Percentiles rank a stretch among this genome's conserved stretches.
Conservation (phyloP, 2,113 vertebrate species). For the Pachypanchax playfairii region DNA sequence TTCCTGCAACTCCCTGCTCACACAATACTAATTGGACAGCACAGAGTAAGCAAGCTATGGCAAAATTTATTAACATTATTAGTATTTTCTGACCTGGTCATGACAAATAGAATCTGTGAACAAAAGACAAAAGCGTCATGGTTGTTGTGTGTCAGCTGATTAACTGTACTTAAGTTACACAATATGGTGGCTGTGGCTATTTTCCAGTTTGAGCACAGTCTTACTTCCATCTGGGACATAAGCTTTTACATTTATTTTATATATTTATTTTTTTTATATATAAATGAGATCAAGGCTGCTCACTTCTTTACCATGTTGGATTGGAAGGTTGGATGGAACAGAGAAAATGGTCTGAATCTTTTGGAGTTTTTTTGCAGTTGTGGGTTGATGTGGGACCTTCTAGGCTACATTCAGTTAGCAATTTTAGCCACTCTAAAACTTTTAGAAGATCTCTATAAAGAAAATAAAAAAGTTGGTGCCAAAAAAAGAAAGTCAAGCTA, state of each 20-base stretch:
- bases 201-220: too few relatives aligned
- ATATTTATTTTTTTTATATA: too few relatives aligned
- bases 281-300: too few relatives aligned
- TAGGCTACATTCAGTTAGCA: background rate
- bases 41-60: slow-evolving; percentile 33
- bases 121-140: background rate
- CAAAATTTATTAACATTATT: slow-evolving; percentile 59
- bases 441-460: background rate
- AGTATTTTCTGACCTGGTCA: slow-evolving; percentile 8
- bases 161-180: background rate
- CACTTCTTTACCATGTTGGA: background rate
- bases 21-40: slow-evolving; percentile 65
- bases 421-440: background rate
- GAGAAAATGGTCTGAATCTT: too few relatives aligned
- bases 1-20: slow-evolving; percentile 45
- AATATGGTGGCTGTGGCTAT: background rate
- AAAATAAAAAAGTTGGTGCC: too few relatives aligned
- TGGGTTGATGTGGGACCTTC: too few relatives aligned
- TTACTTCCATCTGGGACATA: too few relatives aligned
- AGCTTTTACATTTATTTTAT: too few relatives aligned
- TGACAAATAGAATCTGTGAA: slow-evolving; percentile 30
- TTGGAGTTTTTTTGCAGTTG: too few relatives aligned
- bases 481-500: too few relatives aligned
- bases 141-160: slow-evolving; percentile 4
- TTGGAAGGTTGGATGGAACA: too few relatives aligned